These are phyloP conservation scores for Paralvinella palmiformis DNA, from an alignment of 1,140 invertebrate species.

Conservation along the genomic window DNA sequence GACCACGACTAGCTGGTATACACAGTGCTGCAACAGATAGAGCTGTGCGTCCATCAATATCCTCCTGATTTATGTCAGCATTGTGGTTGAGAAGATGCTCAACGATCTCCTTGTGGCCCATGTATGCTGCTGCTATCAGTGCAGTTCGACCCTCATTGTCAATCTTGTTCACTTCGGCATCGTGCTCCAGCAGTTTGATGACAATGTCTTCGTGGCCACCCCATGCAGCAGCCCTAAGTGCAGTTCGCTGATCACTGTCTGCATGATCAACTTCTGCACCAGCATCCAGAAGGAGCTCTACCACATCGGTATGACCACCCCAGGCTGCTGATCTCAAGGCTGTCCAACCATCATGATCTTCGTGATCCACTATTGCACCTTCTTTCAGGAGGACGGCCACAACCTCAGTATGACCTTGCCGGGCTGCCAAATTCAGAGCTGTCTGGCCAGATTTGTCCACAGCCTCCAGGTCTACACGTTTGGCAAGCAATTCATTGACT, in stretches of 20 bases:
- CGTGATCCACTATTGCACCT: conserved; percentile 55
- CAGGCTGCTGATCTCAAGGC: conserved; percentile 99
- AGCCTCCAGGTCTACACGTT: background rate
- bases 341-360: conserved; percentile 98
- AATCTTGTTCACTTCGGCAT: conserved; percentile 74
- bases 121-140: conserved; percentile 56
- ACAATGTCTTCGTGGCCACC: conserved; percentile 89
- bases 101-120: conserved; percentile 55
- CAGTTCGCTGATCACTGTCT: conserved; percentile 76
- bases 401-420: conserved; percentile 55
- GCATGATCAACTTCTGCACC: conserved; percentile 84
- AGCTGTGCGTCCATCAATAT: conserved; percentile 65
- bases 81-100: conserved; percentile 41
- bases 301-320: conserved; percentile 80
- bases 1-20: conserved; percentile 65
- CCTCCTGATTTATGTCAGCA: conserved; percentile 46
- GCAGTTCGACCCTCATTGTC: conserved; percentile 78
- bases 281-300: conserved; percentile 50
- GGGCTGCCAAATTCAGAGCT: conserved; percentile 68
- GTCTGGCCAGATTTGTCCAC: conserved; percentile 56
- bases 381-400: conserved; percentile 68
- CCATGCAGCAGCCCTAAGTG: conserved; percentile 85
- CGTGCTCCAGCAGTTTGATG: conserved; percentile 72
- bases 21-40: conserved; percentile 60
- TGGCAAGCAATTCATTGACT: background rate